Conservation (phyloP, 2,888 invertebrate genomes). For the Phoenoteleia sp. region DNA sequence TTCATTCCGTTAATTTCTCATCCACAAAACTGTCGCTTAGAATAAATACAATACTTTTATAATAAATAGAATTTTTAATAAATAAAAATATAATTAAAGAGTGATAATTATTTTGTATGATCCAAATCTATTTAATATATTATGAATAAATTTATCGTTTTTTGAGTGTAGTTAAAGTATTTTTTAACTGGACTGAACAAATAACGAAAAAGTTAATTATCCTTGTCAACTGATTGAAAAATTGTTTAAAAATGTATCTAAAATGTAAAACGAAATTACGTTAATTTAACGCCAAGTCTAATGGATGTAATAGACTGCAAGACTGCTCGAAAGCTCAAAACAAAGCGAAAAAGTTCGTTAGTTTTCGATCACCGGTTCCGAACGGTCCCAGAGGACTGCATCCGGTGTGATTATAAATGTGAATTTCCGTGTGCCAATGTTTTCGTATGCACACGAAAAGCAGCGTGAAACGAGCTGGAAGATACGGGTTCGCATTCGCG, state of each 20-base stretch:
- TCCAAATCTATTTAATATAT: too few species aligned
- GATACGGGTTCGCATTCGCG: constrained; percentile 70
- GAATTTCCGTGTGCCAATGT: constrained; percentile 61
- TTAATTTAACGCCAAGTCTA: constrained; percentile 69
- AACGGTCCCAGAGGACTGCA: constrained; percentile 60
- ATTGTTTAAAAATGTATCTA: neutral
- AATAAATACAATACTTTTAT: too few species aligned
- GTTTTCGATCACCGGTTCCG: constrained; percentile 64
- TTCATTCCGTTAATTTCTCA: too few species aligned
- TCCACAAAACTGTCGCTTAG: too few species aligned
- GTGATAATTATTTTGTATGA: too few species aligned
- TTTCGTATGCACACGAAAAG: constrained; percentile 60
- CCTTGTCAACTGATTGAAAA: constrained; percentile 35
- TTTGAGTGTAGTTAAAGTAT: too few species aligned
- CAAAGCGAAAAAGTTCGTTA: constrained; percentile 51
- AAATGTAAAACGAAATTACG: neutral
- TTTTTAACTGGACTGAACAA: constrained; percentile 8
- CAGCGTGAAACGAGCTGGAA: constrained; percentile 78
- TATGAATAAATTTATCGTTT: too few species aligned
- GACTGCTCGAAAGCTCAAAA: constrained; percentile 59
- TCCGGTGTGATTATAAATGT: constrained; percentile 70
- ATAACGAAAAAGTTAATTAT: constrained; percentile 2
- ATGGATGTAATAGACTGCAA: constrained; percentile 46
- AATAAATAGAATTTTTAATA: too few species aligned
- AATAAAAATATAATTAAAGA: too few species aligned